A percentile compares a stretch with the other conserved stretches of the same genome.
Conservation (phyloP, 2,113 vertebrate genomes). For the Hypomesus transpacificus region DNA sequence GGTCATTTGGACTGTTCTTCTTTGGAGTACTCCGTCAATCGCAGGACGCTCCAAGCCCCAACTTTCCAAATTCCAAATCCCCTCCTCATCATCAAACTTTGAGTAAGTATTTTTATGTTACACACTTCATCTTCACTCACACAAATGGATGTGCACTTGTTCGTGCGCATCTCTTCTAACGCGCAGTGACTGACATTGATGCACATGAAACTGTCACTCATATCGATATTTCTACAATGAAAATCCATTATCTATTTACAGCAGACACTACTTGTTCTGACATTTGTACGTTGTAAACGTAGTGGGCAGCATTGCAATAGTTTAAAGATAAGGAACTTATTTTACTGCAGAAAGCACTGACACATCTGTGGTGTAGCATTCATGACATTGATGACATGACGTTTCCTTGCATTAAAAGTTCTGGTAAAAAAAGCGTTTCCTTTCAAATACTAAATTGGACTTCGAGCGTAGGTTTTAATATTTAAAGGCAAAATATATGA, state of each 20-base stretch:
- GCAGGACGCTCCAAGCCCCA: constrained; percentile 60
- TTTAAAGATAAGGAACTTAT: too few species aligned
- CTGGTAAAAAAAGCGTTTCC: background rate
- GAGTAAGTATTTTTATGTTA: constrained; percentile 39
- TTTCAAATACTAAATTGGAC: too few species aligned
- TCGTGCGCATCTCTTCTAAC: constrained; percentile 1
- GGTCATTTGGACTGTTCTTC: constrained; percentile 72
- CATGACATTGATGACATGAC: too few species aligned
- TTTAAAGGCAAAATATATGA: too few species aligned
- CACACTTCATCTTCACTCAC: background rate
- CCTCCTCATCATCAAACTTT: constrained; percentile 34
- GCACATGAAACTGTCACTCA: background rate
- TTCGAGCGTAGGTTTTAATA: too few species aligned
- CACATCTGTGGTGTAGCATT: too few species aligned
- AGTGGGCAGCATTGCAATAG: too few species aligned
- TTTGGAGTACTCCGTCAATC: constrained; percentile 66
- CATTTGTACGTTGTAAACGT: too few species aligned
- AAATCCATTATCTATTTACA: background rate
- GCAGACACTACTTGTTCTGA: too few species aligned
- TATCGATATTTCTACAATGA: background rate
- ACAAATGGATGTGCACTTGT: constrained; percentile 35
- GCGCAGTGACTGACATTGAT: background rate
- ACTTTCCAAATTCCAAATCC: constrained; percentile 49
- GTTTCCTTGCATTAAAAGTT: too few species aligned
- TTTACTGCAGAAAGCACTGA: too few species aligned